Percentiles rank a stretch among this genome's conserved stretches.
These are phyloP conservation scores for Tiliacea aurago DNA, from an alignment of 2,888 invertebrate species.

Conservation along the genomic window DNA sequence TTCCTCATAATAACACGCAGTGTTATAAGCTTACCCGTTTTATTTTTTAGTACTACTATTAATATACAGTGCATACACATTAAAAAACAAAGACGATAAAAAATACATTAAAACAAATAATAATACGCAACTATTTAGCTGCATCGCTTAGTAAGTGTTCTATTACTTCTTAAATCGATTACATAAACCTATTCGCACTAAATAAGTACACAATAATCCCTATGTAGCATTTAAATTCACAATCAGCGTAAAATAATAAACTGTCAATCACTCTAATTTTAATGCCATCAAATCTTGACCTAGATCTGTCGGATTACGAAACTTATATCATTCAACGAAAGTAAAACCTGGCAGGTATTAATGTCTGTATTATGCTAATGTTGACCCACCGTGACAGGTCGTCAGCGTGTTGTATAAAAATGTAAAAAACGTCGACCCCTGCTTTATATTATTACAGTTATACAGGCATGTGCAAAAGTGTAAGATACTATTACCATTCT, in stretches of 20 bases:
- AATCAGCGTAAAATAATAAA: conserved; percentile 33
- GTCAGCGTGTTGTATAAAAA: conserved; percentile 56
- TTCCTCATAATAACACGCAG: not conserved
- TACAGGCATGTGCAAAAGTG: conserved; percentile 29
- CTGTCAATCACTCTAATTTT: conserved; percentile 32
- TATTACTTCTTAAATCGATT: no score
- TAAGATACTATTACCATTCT: not conserved
- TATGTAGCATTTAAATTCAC: not conserved
- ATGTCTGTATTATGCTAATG: conserved; percentile 77
- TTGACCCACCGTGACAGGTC: conserved; percentile 62
- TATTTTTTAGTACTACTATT: not conserved
- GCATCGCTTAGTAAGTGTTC: not conserved
- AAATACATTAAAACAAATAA: not conserved
- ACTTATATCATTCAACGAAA: conserved; percentile 50
- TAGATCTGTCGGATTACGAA: conserved; percentile 40
- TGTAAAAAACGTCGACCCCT: conserved; percentile 40
- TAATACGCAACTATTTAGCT: conserved; percentile 9
- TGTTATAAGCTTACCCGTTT: not conserved
- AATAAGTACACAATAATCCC: not conserved
- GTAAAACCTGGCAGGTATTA: conserved; percentile 72
- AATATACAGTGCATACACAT: not conserved
- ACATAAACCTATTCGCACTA: no score
- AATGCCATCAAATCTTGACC: conserved; percentile 51
- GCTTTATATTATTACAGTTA: conserved; percentile 23
- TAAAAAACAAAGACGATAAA: not conserved